Evolutionary conservation across 2,888 invertebrate species (phyloP), one percentile per base, ranked within the genome.

Genomic region (Lordiphosa fenestrarum): DNA sequence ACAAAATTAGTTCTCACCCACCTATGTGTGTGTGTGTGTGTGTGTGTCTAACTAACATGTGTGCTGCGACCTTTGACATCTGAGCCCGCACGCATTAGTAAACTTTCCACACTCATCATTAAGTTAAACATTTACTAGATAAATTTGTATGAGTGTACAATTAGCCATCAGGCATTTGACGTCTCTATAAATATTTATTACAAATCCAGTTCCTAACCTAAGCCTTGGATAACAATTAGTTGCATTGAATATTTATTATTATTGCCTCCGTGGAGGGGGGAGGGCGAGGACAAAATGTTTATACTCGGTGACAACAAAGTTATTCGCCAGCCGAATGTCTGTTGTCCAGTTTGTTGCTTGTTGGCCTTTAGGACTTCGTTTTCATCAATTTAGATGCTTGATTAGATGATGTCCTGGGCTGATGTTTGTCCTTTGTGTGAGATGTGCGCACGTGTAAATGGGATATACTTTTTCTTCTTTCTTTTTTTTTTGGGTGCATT

Each of bases 401-500:
- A 40, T 58, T 48, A 58, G 61, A 41, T 48, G 19, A 47, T 46
- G 37, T 36, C 38, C 19, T 38, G 12, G 48, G 10, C 40, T 19
- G 25, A 10, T 30, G 13, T 38, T 30, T 48, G 10, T 21, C 30
- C 15, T 59, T 50, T 4, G 15, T 25, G n/a, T 21, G 2, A 10
- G 36, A 15, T 46, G 25, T 37, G 25, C 12, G 25, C 25, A 40
- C 46, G 62, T 48, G 53, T 19, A 51, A 55, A 60, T 36, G 44
- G 37, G 15, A 39, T 25, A 13, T 23, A 35, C 30, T 41, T 58
- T 19, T 50, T 23, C 19, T 47, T 33, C 30, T 42, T 4, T 36
- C 39, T 33, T 38, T 55, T 40, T 30, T 21, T 52, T 53, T 40
- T 33, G 52, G 38, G 51, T 64, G 69, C 65, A 69, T 72, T 53